Conservation (phyloP, 2,888 invertebrate genomes). For the Azorinus chamasolen region DNA sequence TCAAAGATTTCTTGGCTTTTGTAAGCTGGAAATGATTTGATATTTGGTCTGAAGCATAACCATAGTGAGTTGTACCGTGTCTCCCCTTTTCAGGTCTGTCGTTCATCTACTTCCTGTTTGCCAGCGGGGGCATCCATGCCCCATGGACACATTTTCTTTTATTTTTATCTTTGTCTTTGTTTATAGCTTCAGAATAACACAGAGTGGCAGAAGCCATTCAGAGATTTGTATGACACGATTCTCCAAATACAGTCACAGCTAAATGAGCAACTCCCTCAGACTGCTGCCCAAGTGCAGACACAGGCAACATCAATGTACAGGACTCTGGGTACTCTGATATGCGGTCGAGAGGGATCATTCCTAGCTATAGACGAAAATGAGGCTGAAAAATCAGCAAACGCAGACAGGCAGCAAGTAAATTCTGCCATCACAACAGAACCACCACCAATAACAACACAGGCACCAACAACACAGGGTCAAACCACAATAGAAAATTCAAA, state of each 20-base stretch:
- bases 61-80: no score
- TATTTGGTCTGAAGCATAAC: no score
- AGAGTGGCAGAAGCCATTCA: slow-evolving; percentile 39
- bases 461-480: neutral
- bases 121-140: no score
- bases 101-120: no score
- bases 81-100: no score
- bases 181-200: slow-evolving; percentile 24
- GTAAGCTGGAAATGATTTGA: no score
- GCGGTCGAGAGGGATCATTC: slow-evolving; percentile 41
- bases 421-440: neutral
- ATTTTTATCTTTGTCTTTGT: no score
- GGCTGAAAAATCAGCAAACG: slow-evolving; percentile 20
- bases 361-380: slow-evolving; percentile 36
- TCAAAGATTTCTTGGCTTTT: no score
- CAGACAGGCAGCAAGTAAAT: slow-evolving; percentile 26
- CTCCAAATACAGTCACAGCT: slow-evolving; percentile 27
- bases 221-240: slow-evolving; percentile 30
- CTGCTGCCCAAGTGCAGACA: neutral
- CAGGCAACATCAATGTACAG: neutral
- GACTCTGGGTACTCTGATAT: slow-evolving; percentile 43
- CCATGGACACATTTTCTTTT: no score
- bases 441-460: neutral
- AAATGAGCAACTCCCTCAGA: neutral
- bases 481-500: neutral